A percentile compares a stretch with the other conserved stretches of the same genome.
Conservation (phyloP, 2,888 invertebrate genomes). For the Morpho achilles region DNA sequence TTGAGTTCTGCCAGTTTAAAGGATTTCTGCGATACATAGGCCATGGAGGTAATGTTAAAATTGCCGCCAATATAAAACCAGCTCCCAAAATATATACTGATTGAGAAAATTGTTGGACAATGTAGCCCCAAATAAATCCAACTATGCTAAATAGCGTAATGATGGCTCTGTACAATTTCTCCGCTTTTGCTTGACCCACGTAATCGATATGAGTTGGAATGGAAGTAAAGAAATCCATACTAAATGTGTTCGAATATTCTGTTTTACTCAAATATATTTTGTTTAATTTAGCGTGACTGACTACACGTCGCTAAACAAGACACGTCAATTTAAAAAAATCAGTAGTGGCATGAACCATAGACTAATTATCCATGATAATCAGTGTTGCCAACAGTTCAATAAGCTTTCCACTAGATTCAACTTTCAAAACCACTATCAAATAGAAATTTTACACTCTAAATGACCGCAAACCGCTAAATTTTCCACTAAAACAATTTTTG, state of each 20-base stretch:
- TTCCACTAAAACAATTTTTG: no score
- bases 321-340: slow-evolving; percentile 9
- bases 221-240: slow-evolving; percentile 70
- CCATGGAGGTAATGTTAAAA: slow-evolving; percentile 97
- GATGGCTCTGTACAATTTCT: slow-evolving; percentile 92
- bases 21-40: slow-evolving; percentile 94
- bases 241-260: not conserved
- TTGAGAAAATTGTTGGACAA: slow-evolving; percentile 96
- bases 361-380: no score
- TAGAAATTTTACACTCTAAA: no score
- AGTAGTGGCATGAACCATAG: no score
- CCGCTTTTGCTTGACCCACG: slow-evolving; percentile 94
- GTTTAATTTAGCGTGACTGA: no score
- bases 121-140: slow-evolving; percentile 94
- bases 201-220: slow-evolving; percentile 84
- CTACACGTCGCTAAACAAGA: not conserved
- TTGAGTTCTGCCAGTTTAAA: slow-evolving; percentile 92
- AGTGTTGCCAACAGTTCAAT: no score
- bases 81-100: slow-evolving; percentile 95
- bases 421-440: no score
- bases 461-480: no score
- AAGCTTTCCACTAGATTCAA: no score
- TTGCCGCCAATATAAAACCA: slow-evolving; percentile 91
- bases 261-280: no score
- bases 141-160: slow-evolving; percentile 94